Percentiles rank a stretch among this genome's conserved stretches.
phyloP scores from a whole-genome alignment of 1,140 invertebrate species.

The Calliphora vicina region DNA sequence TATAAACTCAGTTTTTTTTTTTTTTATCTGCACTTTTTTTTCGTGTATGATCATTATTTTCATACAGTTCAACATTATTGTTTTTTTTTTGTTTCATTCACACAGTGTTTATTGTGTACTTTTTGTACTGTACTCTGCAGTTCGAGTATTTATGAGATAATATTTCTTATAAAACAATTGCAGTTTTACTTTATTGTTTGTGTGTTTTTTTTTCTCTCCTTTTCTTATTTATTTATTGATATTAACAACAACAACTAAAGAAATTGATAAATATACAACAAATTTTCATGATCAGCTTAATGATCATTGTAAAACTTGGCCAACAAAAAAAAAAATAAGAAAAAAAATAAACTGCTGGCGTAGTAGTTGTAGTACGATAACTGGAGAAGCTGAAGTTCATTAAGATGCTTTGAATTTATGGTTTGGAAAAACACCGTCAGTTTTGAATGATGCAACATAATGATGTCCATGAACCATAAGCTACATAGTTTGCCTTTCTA shows the following conservation, averaged over 20 bases:
- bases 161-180: constrained; percentile 7
- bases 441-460: background rate
- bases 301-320: background rate
- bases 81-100: constrained; percentile 5
- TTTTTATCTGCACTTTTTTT: background rate
- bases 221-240: constrained; percentile 1
- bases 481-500: background rate
- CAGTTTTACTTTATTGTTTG: background rate
- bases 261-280: background rate
- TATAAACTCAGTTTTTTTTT: background rate
- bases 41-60: background rate
- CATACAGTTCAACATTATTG: background rate
- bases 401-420: constrained; percentile 1
- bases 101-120: background rate
- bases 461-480: constrained; percentile 4
- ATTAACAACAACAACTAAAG: background rate
- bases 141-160: background rate
- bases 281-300: background rate
- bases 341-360: background rate
- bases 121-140: background rate
- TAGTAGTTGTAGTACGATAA: background rate
- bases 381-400: background rate
- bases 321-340: too few species aligned
- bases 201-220: background rate
- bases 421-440: background rate